phyloP scores from a whole-genome alignment of 2,888 invertebrate genomes.

The Melanostoma mellinum region DNA sequence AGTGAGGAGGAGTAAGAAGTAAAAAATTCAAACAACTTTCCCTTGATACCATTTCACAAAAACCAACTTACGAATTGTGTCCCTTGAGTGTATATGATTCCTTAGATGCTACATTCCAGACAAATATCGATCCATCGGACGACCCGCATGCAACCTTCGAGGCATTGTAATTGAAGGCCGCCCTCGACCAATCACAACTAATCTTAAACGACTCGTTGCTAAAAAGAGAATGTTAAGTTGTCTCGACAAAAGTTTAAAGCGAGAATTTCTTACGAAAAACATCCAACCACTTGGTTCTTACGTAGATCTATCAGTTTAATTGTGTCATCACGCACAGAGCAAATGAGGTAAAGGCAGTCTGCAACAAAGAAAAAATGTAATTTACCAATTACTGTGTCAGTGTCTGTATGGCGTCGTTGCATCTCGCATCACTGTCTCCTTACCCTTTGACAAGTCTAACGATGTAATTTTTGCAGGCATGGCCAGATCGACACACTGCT shows the following conservation, averaged over 20 bases:
- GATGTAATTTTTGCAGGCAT: conserved; percentile 97
- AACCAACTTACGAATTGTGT: conserved; percentile 86
- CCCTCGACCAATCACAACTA: conserved; percentile 96
- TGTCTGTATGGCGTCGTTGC: neutral
- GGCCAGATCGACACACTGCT: conserved; percentile 91
- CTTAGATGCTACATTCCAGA: conserved; percentile 93
- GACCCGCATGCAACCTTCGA: conserved; percentile 95
- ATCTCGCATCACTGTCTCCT: conserved; percentile 5
- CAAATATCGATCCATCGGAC: conserved; percentile 93
- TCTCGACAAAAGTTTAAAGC: neutral
- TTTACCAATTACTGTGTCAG: neutral
- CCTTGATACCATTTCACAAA: neutral
- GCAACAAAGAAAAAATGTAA: conserved; percentile 79
- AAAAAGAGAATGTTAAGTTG: conserved; percentile 66
- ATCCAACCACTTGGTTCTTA: conserved; percentile 94
- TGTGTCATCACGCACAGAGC: conserved; percentile 97
- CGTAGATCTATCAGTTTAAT: conserved; percentile 96
- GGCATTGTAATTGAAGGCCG: conserved; percentile 95
- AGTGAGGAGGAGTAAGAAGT: conserved; percentile 7
- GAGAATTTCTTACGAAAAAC: conserved; percentile 89
- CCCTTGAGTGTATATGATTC: conserved; percentile 91
- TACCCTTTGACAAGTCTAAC: conserved; percentile 95
- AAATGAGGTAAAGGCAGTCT: conserved; percentile 95
- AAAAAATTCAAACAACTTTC: neutral
- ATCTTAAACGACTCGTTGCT: conserved; percentile 98